Conservation (phyloP, 2,113 vertebrate species). For the Istiophorus platypterus region DNA sequence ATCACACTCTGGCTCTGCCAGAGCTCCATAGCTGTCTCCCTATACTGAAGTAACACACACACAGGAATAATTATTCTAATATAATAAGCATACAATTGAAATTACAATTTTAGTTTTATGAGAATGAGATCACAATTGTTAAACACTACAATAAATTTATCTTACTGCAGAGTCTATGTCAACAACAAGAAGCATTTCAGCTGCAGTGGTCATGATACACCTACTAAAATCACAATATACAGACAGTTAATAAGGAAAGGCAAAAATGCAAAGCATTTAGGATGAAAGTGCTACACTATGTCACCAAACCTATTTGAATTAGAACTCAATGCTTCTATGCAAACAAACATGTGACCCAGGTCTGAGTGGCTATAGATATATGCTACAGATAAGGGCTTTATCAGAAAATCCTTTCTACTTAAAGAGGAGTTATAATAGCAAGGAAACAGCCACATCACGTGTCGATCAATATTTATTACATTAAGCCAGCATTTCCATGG, state of each 20-base stretch:
- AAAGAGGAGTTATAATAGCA: neutral
- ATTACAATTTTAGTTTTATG: neutral
- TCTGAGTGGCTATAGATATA: neutral
- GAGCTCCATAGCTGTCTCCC: neutral
- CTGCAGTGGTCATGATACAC: neutral
- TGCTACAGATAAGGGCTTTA: neutral
- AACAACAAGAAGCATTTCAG: neutral
- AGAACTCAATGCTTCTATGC: neutral
- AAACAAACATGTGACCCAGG: constrained; percentile 10
- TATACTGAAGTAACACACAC: neutral
- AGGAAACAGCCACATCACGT: neutral
- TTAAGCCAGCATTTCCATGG: neutral
- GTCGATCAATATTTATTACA: neutral
- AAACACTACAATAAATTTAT: neutral
- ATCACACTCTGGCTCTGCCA: constrained; percentile 34
- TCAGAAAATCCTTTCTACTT: neutral
- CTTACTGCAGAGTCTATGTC: neutral
- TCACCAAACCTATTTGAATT: neutral
- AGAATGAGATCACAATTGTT: neutral
- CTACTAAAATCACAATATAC: neutral
- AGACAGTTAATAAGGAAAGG: neutral
- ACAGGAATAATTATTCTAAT: neutral
- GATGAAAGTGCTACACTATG: neutral
- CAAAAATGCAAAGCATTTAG: neutral
- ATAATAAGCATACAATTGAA: neutral